A percentile compares a stretch with the other conserved stretches of the same genome.
phyloP scores from a whole-genome alignment of 2,113 vertebrate species.

The Sphaerodactylus townsendi region DNA sequence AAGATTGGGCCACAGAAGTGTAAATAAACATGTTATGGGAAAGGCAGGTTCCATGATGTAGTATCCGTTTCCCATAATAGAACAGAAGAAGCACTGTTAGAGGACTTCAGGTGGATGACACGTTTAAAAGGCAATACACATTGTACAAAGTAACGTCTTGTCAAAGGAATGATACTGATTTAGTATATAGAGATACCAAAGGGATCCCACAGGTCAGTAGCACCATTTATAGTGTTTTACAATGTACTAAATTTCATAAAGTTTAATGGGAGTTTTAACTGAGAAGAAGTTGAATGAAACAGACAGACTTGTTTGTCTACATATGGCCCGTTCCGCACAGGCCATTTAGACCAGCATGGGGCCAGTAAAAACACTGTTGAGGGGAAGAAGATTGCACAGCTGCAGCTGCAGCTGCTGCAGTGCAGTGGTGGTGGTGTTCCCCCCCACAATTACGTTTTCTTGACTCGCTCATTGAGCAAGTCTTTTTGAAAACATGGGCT shows the following conservation, averaged over 20 bases:
- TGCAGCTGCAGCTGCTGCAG: no score
- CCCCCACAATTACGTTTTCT: no score
- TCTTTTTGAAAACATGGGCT: no score
- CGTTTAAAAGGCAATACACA: not conserved
- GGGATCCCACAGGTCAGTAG: not conserved
- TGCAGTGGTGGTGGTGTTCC: no score
- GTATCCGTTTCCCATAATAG: not conserved
- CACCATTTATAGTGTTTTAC: not conserved
- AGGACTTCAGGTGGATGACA: not conserved
- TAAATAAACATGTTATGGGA: not conserved
- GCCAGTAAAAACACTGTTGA: no score
- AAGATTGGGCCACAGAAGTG: not conserved
- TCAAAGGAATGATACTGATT: not conserved
- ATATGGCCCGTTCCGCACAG: no score
- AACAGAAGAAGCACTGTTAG: not conserved
- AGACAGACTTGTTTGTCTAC: not conserved
- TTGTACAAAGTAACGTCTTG: not conserved
- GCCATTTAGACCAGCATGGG: no score
- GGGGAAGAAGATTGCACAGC: no score
- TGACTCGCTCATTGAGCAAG: no score
- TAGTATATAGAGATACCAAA: not conserved
- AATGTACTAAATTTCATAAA: not conserved
- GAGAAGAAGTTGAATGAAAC: not conserved
- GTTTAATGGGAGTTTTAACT: not conserved
- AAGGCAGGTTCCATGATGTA: not conserved